Conservation (phyloP, 2,113 vertebrate genomes). For the Siphamia tubifer region DNA sequence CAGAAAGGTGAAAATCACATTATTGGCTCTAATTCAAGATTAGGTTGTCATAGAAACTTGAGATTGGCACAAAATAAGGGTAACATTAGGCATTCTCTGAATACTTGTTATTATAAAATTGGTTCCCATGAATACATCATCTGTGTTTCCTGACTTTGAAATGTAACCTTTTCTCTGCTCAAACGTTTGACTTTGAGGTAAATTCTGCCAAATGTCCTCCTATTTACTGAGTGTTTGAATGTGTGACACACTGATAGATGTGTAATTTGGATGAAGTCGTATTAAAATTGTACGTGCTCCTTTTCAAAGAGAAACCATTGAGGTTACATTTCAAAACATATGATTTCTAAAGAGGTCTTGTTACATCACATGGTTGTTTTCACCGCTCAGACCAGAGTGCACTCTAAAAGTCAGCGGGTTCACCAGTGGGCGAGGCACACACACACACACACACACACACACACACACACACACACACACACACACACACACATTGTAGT, state of each 20-base stretch:
- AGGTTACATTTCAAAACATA: constrained; percentile 56
- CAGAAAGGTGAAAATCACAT: no score
- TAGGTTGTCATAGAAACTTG: no score
- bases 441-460: background rate
- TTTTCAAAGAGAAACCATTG: constrained; percentile 5
- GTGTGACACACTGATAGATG: no score
- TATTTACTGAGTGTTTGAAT: background rate
- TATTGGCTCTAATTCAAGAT: no score
- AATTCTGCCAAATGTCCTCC: background rate
- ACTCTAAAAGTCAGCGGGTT: constrained; percentile 73
- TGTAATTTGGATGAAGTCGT: background rate
- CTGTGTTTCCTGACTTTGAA: no score
- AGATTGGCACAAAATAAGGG: no score
- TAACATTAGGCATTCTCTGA: no score
- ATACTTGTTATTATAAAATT: no score
- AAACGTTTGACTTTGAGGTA: background rate
- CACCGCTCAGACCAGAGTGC: constrained; percentile 61
- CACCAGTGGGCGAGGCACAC: constrained; percentile 75
- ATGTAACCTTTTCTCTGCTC: no score
- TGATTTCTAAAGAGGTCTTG: constrained; percentile 21
- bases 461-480: no score
- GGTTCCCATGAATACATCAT: no score
- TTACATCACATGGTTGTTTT: constrained; percentile 53
- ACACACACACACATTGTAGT: constrained; percentile 22
- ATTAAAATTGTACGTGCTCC: background rate